These are phyloP conservation scores for Tauraco hartlaubi DNA, from an alignment of 2,797 vertebrate genomes.

Conservation along the genomic window DNA sequence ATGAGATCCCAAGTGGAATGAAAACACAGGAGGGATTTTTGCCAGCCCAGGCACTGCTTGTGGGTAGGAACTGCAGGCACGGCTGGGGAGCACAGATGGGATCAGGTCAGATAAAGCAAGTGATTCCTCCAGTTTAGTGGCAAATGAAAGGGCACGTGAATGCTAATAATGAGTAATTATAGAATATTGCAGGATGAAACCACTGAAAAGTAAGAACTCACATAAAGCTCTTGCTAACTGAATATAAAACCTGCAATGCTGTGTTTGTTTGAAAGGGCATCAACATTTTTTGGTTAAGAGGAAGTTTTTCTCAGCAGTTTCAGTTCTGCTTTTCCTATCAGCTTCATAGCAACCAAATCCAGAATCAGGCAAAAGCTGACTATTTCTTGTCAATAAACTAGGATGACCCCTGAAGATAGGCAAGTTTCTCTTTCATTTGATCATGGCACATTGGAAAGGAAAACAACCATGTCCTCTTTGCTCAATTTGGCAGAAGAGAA, in stretches of 20 bases:
- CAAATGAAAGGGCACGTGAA: neutral
- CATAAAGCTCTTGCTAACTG: neutral
- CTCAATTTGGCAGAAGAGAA: neutral
- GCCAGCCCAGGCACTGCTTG: neutral
- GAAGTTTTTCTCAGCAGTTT: slow-evolving; percentile 37
- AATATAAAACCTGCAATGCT: neutral
- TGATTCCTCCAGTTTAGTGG: neutral
- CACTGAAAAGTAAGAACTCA: neutral
- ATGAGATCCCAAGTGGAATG: neutral
- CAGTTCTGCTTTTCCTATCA: slow-evolving; percentile 28
- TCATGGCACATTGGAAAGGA: neutral
- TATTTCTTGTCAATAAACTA: neutral
- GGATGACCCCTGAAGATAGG: neutral
- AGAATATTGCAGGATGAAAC: neutral
- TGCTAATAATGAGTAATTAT: neutral
- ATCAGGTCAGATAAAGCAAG: neutral
- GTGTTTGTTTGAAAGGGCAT: neutral
- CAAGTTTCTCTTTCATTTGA: neutral
- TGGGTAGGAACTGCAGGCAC: neutral
- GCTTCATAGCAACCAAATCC: neutral
- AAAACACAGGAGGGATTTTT: neutral
- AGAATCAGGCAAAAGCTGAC: neutral
- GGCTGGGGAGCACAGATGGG: neutral
- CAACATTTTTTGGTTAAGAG: neutral
- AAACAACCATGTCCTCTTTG: neutral